phyloP scores from a whole-genome alignment of 2,113 vertebrate species.

The Boleophthalmus pectinirostris region DNA sequence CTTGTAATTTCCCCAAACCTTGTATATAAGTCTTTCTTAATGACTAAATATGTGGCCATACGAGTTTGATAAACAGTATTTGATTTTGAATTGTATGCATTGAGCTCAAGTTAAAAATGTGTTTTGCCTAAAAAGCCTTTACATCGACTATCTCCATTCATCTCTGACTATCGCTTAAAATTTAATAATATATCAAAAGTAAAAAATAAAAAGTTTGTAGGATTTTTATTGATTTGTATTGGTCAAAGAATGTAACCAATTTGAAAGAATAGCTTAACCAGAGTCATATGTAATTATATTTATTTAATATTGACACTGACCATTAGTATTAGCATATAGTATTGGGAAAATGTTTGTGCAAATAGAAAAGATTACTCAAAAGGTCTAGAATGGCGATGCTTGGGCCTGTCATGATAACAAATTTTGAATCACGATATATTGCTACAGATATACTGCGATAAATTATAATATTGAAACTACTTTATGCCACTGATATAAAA shows the following conservation, averaged over 20 bases:
- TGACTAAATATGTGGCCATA: slow-evolving; percentile 2
- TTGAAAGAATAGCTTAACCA: background rate
- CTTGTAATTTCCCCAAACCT: background rate
- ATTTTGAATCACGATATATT: too few species aligned
- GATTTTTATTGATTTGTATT: background rate
- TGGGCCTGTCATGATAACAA: too few species aligned
- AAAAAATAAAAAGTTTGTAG: background rate
- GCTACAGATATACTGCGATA: too few species aligned
- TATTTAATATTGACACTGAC: background rate
- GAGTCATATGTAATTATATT: background rate
- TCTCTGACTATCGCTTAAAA: background rate
- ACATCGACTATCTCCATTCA: background rate
- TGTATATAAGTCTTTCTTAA: slow-evolving; percentile 5
- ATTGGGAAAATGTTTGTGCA: background rate
- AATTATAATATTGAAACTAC: too few species aligned
- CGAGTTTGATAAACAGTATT: slow-evolving; percentile 7
- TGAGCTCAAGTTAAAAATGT: background rate
- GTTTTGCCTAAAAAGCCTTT: slow-evolving; percentile 1
- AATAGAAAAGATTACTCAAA: background rate
- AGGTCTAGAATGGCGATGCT: background rate
- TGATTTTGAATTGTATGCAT: background rate
- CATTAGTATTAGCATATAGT: background rate
- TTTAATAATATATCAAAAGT: background rate
- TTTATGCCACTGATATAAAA: too few species aligned
- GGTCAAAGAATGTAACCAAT: background rate